These are phyloP conservation scores for Drosophila mimetica DNA, from an alignment of 2,888 invertebrate species.

Conservation along the genomic window DNA sequence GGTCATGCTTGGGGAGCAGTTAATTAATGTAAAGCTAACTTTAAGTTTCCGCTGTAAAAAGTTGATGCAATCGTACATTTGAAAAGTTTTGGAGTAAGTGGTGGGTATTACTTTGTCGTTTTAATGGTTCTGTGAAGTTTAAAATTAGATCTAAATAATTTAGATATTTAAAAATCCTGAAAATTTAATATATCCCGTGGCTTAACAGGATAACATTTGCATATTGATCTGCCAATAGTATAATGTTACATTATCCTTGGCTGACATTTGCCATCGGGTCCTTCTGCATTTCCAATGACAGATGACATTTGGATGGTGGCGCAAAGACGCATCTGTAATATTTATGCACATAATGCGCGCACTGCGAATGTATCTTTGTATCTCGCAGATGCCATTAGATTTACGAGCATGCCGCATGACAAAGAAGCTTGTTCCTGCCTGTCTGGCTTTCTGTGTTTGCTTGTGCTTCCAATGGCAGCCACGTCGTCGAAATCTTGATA, in stretches of 20 bases:
- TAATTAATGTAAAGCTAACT: conserved; percentile 45
- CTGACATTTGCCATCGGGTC: conserved; percentile 32
- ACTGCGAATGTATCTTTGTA: conserved; percentile 25
- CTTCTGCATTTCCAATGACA: conserved; percentile 27
- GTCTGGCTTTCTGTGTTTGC: neutral
- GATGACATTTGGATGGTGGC: conserved; percentile 27
- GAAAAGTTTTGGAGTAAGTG: neutral
- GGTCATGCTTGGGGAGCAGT: conserved; percentile 63
- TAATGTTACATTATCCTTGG: conserved; percentile 20
- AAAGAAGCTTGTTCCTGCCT: conserved; percentile 38
- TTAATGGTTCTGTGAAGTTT: neutral
- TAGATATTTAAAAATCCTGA: neutral
- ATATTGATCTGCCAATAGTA: conserved; percentile 14
- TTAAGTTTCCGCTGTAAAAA: conserved; percentile 28
- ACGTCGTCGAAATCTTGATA: conserved; percentile 36
- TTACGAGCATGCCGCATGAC: conserved; percentile 40
- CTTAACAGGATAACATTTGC: conserved; percentile 1
- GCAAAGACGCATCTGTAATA: conserved; percentile 38
- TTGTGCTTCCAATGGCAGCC: conserved; percentile 11
- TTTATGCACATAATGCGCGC: conserved; percentile 36
- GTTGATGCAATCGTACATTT: neutral
- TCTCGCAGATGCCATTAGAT: conserved; percentile 40
- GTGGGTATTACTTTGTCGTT: neutral
- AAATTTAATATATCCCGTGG: too few species aligned
- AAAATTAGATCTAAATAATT: neutral